Base-by-base conservation (phyloP, 2,888 invertebrate genomes). In the Cacoxenus indagator region DNA sequence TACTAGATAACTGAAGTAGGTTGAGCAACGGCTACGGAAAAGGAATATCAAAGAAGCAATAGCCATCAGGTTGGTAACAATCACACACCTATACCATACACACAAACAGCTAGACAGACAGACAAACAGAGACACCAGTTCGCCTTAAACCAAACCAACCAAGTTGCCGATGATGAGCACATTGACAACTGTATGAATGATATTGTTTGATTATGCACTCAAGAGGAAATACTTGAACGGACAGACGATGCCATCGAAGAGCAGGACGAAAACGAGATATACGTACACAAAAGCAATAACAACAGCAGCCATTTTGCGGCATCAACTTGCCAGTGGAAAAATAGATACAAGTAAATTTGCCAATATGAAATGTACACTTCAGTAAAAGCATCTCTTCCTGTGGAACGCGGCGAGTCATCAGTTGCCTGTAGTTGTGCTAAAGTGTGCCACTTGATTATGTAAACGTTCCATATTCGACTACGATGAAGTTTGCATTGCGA, bases 131-230 rank as follows among this genome's bases (percentile, higher is more conserved):
- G 37, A 5, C 9, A 14, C 37, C 1, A 11, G 8, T 37, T 37
- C 8, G 14, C 9, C 37, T 37, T 4, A 0, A 14, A 14, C 37
- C 5, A 1, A 11, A 14, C 2, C 37, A 11, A 14, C 37, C 9
- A 5, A 9, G 9, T 9, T 37, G 37, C 37, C 37, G 14, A 37
- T 37, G 37, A 1, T 2, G 37, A 37, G 9, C 9, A 37, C 37
- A 14, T 11, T 37, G 37, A 37, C 37, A 37, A 37, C 9, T 8
- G 14, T 37, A 37, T 37, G 37, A 37, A 37, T 37, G 37, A 2
- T 57, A 57, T 29, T 27, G 29, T 27, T 57, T 57, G 57, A 57
- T 57, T 57, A 57, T 57, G 29, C 57, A 57, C 57, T 57, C 29
- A 29, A 57, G 57, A 29, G 29, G 29, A 48, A 48, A 4, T 14